Evolutionary conservation across 2,113 vertebrate genomes (phyloP).

Genomic region (Pristiophorus japonicus): DNA sequence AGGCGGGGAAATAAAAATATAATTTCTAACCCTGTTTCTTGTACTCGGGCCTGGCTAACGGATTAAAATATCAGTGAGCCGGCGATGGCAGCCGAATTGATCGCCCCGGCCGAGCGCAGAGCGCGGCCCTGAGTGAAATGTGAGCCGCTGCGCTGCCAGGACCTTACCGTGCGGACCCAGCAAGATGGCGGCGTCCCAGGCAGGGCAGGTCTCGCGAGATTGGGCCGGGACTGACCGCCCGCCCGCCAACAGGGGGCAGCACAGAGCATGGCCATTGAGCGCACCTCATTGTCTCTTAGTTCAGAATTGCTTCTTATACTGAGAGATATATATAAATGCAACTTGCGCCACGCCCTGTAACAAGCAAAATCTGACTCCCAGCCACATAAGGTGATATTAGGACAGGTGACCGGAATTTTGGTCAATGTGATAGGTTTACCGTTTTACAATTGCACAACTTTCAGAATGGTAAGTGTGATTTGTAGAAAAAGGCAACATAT

Average conservation of each 20-base stretch:
- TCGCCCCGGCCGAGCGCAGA: background rate
- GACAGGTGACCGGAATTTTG: background rate
- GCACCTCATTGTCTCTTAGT: background rate
- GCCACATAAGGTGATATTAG: background rate
- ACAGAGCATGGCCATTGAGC: background rate
- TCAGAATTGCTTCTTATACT: too few species aligned
- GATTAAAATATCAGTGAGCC: background rate
- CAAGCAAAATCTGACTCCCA: background rate
- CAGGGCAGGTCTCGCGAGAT: conserved; percentile 53
- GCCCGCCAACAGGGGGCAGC: background rate
- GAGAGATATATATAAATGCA: too few species aligned
- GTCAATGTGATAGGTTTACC: background rate
- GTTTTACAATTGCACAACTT: background rate
- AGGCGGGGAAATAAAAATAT: background rate
- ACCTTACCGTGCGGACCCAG: conserved; percentile 57
- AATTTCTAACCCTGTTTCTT: background rate
- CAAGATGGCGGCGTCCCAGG: conserved; percentile 32
- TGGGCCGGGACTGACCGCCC: background rate
- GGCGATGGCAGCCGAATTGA: background rate
- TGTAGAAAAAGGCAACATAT: too few species aligned
- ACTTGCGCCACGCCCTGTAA: too few species aligned
- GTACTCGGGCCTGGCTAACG: background rate
- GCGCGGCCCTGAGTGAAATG: background rate
- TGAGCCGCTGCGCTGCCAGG: conserved; percentile 57
- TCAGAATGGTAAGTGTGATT: too few species aligned